Percentiles rank a stretch among this genome's conserved stretches.
Evolutionary conservation across 1,140 invertebrate species (phyloP).

Genomic region (Drosophila quadrilineata): DNA sequence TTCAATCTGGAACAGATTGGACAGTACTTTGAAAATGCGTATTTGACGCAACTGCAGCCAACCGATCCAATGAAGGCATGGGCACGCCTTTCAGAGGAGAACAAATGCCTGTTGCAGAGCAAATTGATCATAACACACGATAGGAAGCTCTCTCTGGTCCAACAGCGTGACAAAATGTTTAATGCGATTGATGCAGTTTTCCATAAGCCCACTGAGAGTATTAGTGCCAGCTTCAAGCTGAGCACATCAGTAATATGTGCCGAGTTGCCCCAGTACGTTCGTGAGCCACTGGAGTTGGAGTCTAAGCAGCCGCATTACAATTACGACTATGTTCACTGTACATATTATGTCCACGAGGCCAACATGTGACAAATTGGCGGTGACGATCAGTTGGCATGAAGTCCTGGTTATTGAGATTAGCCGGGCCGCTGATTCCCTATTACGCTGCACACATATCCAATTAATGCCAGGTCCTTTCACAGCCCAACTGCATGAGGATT

Average conservation of each 20-base stretch:
- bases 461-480: slow-evolving; percentile 75
- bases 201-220: slow-evolving; percentile 85
- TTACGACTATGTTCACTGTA: slow-evolving; percentile 77
- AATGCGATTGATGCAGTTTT: slow-evolving; percentile 87
- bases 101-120: slow-evolving; percentile 87
- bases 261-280: slow-evolving; percentile 37
- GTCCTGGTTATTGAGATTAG: slow-evolving; percentile 65
- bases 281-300: slow-evolving; percentile 42
- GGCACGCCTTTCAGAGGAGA: slow-evolving; percentile 88
- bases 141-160: slow-evolving; percentile 89
- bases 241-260: slow-evolving; percentile 82
- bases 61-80: slow-evolving; percentile 87
- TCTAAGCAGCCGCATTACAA: slow-evolving; percentile 43
- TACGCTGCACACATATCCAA: slow-evolving; percentile 59
- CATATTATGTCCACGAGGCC: slow-evolving; percentile 55
- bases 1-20: slow-evolving; percentile 94
- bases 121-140: slow-evolving; percentile 89
- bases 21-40: slow-evolving; percentile 90
- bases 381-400: slow-evolving; percentile 60
- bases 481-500: slow-evolving; percentile 45
- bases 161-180: slow-evolving; percentile 89
- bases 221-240: slow-evolving; percentile 85
- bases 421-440: slow-evolving; percentile 31
- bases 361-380: slow-evolving; percentile 57
- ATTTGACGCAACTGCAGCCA: slow-evolving; percentile 84